A percentile compares a stretch with the other conserved stretches of the same genome.
phyloP scores from a whole-genome alignment of 2,888 invertebrate genomes.

The Xanthostigma xanthostigma region DNA sequence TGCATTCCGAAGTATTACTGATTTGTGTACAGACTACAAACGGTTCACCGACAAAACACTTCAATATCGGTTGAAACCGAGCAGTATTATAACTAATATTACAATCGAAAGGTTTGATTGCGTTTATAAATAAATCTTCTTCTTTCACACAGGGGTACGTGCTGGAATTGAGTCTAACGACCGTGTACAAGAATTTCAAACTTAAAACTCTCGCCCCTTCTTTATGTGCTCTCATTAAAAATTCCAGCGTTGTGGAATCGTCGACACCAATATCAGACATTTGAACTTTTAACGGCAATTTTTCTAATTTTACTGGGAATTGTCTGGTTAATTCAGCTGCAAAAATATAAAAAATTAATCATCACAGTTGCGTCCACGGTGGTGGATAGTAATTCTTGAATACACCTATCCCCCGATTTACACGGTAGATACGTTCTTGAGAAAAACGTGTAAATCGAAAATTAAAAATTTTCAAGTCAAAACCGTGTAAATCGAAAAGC shows the following conservation, averaged over 20 bases:
- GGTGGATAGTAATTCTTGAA: too few species aligned
- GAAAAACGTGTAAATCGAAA: too few species aligned
- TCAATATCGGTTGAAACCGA: conserved; percentile 46
- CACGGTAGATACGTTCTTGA: too few species aligned
- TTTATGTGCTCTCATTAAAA: conserved; percentile 48
- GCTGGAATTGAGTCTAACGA: conserved; percentile 22
- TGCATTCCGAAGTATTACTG: conserved; percentile 54
- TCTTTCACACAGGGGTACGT: conserved; percentile 41
- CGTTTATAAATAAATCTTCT: conserved; percentile 41
- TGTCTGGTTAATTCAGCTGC: conserved; percentile 38
- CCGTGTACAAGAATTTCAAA: conserved; percentile 40
- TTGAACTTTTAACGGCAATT: conserved; percentile 30
- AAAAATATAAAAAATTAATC: conserved; percentile 9
- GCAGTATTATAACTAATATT: conserved; percentile 47
- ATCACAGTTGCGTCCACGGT: too few species aligned
- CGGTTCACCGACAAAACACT: conserved; percentile 51
- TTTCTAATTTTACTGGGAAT: conserved; percentile 31
- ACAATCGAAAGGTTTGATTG: conserved; percentile 57
- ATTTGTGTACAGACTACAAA: conserved; percentile 55
- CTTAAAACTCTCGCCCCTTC: conserved; percentile 41
- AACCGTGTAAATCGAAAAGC: too few species aligned
- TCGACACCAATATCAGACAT: conserved; percentile 21
- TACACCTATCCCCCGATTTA: too few species aligned
- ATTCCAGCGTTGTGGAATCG: conserved; percentile 22
- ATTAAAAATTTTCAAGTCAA: too few species aligned